Evolutionary conservation across 2,113 vertebrate genomes (phyloP), one percentile per base, ranked within the genome.

Genomic region (Muscicapa adusta): DNA sequence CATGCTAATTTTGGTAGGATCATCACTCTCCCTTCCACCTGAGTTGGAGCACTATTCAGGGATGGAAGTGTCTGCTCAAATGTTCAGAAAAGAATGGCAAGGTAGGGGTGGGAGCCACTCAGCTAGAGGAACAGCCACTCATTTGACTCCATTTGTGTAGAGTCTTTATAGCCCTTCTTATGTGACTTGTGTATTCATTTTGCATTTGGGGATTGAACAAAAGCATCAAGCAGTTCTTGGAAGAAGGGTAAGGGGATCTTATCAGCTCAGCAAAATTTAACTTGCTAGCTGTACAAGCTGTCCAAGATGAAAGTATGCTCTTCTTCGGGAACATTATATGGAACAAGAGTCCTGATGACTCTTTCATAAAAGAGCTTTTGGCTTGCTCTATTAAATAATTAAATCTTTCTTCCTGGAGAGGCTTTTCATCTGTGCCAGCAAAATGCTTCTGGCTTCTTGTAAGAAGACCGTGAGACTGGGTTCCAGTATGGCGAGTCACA

Each of bases 331-430:
- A 2, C 65, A 48, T 85, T 91, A 48, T 60, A 25, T 74, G 25
- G 26, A 74, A 42, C 61, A 56, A 65, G 61, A 82, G n/a, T 89
- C 62, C 54, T 72, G 45, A 95, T 83, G 54, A 63, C 36, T 42
- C 53, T 54, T 63, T 89, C 34, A 76, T 93, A 38, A 87, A 85
- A 90, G 45, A 40, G 34, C 50, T 88, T 89, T 90, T 85, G 75
- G 34, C 94, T 93, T 88, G 25, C 51, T 93, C 13, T 65, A 2
- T 88, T 91, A 74, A 70, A 80, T 96, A 83, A 96, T 95, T 93
- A 93, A 92, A 18, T 25, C 14, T 73, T 9, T 85, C 63, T 93
- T 95, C 72, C 82, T 90, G 79, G 60, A 91, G 88, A 89, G 25
- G 36, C 57, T 88, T 87, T 94, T 94, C 48, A 75, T 88, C 42